Conservation (phyloP, 2,797 vertebrate species). For the Hoplostethus mediterraneus region DNA sequence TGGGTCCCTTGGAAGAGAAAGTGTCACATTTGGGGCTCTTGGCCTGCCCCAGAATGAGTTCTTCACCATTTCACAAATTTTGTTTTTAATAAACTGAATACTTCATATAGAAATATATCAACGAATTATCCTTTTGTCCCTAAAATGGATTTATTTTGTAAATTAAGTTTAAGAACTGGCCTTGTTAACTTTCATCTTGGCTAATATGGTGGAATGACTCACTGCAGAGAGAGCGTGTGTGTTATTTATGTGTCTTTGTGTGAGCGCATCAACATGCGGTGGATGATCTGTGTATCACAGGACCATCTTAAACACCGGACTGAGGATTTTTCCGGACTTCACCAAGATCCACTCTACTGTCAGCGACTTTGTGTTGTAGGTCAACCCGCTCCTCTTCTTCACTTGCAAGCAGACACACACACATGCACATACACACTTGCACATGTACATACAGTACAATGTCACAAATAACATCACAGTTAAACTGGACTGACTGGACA, state of each 20-base stretch:
- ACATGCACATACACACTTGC: neutral
- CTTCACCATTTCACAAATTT: neutral
- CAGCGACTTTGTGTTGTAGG: conserved; percentile 86
- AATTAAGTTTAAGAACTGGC: neutral
- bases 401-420: conserved; percentile 8
- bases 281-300: conserved; percentile 76
- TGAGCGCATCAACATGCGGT: conserved; percentile 46
- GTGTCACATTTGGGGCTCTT: conserved; percentile 37
- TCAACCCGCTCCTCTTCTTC: conserved; percentile 17
- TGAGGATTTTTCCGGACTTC: conserved; percentile 89
- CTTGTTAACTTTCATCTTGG: conserved; percentile 18
- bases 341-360: conserved; percentile 88
- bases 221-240: conserved; percentile 18
- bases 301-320: conserved; percentile 93
- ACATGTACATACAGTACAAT: neutral
- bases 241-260: conserved; percentile 14
- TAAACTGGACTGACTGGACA: neutral
- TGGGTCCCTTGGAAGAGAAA: conserved; percentile 46
- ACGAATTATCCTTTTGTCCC: too few relatives aligned
- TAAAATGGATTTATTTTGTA: too few relatives aligned
- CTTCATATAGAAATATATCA: too few relatives aligned
- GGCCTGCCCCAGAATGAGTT: neutral
- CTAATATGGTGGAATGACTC: conserved; percentile 33
- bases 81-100: too few relatives aligned
- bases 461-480: conserved; percentile 25